These are phyloP conservation scores for Mus pahari DNA, from an alignment of 2,113 vertebrate genomes.

Conservation along the genomic window DNA sequence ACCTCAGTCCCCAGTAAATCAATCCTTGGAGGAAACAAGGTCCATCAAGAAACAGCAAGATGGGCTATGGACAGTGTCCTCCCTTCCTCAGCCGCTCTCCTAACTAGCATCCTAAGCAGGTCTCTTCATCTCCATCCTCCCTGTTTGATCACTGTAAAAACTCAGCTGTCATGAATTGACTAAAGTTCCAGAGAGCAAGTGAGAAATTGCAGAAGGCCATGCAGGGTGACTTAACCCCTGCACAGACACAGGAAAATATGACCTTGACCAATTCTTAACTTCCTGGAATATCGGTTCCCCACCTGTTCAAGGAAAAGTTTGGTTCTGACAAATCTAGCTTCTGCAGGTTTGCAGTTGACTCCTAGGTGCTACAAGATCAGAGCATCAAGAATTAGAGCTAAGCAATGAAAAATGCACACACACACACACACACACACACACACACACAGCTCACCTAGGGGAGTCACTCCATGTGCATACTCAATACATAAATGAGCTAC, in stretches of 20 bases:
- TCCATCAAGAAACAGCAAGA: not conserved
- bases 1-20: not conserved
- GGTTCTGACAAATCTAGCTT: not conserved
- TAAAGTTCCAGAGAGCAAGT: not conserved
- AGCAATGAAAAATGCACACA: not conserved
- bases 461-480: not conserved
- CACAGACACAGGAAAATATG: too few relatives aligned
- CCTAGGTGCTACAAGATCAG: not conserved
- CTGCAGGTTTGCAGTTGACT: not conserved
- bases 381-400: not conserved
- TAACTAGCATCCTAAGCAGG: not conserved
- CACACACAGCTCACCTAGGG: too few relatives aligned
- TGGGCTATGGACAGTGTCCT: not conserved
- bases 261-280: not conserved
- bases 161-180: not conserved
- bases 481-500: not conserved
- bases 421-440: too few relatives aligned
- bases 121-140: not conserved
- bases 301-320: not conserved
- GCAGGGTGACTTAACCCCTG: not conserved
- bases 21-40: not conserved
- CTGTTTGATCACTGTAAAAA: not conserved
- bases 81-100: not conserved
- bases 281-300: not conserved
- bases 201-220: not conserved